Base-by-base conservation (phyloP, 2,888 invertebrate genomes). In the Synanthedon formicaeformis region DNA sequence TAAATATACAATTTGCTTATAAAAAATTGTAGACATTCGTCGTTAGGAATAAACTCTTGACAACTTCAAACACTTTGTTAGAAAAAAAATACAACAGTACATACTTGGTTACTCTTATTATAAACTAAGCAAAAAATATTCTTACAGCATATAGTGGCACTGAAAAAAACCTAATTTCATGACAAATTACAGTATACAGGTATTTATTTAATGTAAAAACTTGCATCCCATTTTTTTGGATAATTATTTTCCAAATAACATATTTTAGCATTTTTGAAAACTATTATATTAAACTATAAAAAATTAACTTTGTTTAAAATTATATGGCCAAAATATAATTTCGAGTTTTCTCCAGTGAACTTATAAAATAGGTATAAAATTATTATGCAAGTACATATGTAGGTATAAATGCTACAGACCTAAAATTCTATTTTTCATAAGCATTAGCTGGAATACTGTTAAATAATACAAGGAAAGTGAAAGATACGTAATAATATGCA, bases 121-220 rank as follows among this genome's bases (percentile, higher is more conserved):
- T 62, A 78, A 76, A 81, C 78, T 82, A 82, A 74, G 73, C 55
- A 76, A 45, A 45, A 23, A 45, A 12, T 45, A 45, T 45, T 14
- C 45, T 45, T 45, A 45, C 13, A 45, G 45, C 14, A 58, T 58
- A 63, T 53, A 68, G 83, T 85, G 84, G 86, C 85, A 85, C 85
- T 75, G 70, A 72, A 73, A 72, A 64, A 27, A 51, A 54, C 51
- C 41, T 49, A 51, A 49, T 51, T 49, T 49, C 34, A 23, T 8
- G 34, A 34, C 34, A 34, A 34, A 34, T 34, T 34, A 34, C 10
- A 34, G 34, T 34, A 34, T 10, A 10, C 2, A 3, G 27, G 10
- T 34, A 34, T 34, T 6, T 34, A 34, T 34, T 6, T 34, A 34
- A 10, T 34, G 3, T 34, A 10, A 34, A 10, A 34, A 10, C 0